phyloP scores from a whole-genome alignment of 2,113 vertebrate species.

The Daphoenositta chrysoptera region DNA sequence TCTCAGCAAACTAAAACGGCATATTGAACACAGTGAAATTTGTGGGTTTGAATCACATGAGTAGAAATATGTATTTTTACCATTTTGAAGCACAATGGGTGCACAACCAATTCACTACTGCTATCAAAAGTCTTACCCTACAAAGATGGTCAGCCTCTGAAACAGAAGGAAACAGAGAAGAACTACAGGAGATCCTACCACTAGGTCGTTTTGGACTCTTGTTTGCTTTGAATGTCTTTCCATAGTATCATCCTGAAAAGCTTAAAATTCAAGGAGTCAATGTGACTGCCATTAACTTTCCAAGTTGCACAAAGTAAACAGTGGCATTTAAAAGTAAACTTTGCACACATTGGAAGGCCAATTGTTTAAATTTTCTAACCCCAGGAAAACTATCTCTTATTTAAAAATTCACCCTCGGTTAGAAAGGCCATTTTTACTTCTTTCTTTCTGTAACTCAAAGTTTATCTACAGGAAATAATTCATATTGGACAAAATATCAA shows the following conservation, averaged over 20 bases:
- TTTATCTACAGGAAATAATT: background rate
- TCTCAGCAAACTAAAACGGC: background rate
- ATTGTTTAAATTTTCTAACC: background rate
- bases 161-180: background rate
- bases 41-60: background rate
- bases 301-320: background rate
- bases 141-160: background rate
- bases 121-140: background rate
- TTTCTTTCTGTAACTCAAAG: background rate
- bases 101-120: fast-evolving
- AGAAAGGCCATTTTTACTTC: background rate
- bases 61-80: background rate
- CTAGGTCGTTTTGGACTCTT: background rate
- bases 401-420: background rate
- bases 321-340: background rate
- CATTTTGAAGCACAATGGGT: background rate
- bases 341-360: fast-evolving
- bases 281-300: background rate
- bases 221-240: background rate
- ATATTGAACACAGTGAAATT: background rate
- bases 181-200: background rate
- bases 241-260: background rate
- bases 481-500: background rate
- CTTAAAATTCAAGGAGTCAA: background rate
- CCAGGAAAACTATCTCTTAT: background rate